phyloP scores from a whole-genome alignment of 2,113 vertebrate genomes.

The Forbesichthys agassizii region DNA sequence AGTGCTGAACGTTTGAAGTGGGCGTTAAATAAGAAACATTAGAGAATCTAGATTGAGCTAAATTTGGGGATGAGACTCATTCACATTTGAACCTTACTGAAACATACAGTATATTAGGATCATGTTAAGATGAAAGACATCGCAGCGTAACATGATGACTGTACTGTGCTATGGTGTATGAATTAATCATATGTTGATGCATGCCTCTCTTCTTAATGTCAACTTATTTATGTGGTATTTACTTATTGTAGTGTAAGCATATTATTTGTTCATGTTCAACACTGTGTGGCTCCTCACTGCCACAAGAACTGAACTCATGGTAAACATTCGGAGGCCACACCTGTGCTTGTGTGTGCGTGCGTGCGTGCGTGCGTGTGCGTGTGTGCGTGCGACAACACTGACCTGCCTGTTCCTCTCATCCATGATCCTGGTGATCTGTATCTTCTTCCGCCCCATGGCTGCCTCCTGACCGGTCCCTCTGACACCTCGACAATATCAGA shows the following conservation, averaged over 20 bases:
- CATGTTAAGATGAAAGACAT: neutral
- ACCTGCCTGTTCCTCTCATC: slow-evolving; percentile 99
- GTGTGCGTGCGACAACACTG: slow-evolving; percentile 47
- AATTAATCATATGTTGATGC: too few species aligned
- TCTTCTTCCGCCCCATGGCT: slow-evolving; percentile 99
- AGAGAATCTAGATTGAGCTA: neutral
- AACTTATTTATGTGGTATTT: too few species aligned
- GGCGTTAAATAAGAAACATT: neutral
- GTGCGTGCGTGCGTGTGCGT: slow-evolving; percentile 1
- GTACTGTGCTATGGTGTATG: too few species aligned
- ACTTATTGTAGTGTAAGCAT: too few species aligned
- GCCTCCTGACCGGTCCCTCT: slow-evolving; percentile 76
- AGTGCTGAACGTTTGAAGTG: neutral
- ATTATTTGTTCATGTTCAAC: neutral
- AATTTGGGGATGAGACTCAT: too few species aligned
- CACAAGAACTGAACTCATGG: neutral
- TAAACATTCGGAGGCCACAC: neutral
- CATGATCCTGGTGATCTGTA: slow-evolving; percentile 99
- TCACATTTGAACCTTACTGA: too few species aligned
- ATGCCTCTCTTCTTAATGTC: too few species aligned
- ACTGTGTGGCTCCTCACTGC: neutral
- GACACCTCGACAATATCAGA: slow-evolving; percentile 83
- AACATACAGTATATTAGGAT: neutral
- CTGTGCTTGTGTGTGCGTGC: slow-evolving; percentile 6
- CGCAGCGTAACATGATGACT: too few species aligned